Percentiles rank a stretch among this genome's conserved stretches.
Conservation (phyloP, 2,888 invertebrate species). For the Tipula helvola region DNA sequence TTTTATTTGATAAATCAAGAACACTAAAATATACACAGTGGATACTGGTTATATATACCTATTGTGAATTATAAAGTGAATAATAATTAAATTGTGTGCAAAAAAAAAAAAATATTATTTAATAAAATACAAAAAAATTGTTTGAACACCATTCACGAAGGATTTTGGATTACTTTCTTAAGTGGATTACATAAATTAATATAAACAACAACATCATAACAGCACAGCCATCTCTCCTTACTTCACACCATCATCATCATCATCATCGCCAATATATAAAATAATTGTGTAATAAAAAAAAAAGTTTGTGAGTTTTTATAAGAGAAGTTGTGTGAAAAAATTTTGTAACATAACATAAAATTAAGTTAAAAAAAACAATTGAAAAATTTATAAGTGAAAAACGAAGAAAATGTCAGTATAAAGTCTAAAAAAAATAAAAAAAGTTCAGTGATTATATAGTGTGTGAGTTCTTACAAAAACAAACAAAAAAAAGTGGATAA, state of each 20-base stretch:
- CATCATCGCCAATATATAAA: background rate
- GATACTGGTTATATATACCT: background rate
- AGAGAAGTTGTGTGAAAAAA: background rate
- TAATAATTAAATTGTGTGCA: background rate
- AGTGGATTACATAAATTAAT: background rate
- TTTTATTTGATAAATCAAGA: background rate
- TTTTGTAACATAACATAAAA: background rate
- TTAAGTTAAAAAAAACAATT: background rate
- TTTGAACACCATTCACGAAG: background rate
- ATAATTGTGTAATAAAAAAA: background rate
- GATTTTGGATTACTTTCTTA: conserved; percentile 4
- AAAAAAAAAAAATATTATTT: background rate
- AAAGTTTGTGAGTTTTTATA: background rate
- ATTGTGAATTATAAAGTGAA: background rate
- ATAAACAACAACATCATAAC: background rate
- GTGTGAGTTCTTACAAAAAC: background rate
- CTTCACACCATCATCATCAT: background rate
- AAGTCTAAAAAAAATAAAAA: background rate
- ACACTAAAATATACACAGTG: background rate
- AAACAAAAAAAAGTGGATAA: background rate
- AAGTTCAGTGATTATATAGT: background rate
- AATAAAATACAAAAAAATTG: background rate
- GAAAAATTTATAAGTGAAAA: background rate
- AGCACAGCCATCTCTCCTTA: background rate
- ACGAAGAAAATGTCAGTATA: background rate